Percentiles rank a stretch among this genome's conserved stretches.
phyloP scores from a whole-genome alignment of 2,113 vertebrate species.

The Vireo altiloquus region DNA sequence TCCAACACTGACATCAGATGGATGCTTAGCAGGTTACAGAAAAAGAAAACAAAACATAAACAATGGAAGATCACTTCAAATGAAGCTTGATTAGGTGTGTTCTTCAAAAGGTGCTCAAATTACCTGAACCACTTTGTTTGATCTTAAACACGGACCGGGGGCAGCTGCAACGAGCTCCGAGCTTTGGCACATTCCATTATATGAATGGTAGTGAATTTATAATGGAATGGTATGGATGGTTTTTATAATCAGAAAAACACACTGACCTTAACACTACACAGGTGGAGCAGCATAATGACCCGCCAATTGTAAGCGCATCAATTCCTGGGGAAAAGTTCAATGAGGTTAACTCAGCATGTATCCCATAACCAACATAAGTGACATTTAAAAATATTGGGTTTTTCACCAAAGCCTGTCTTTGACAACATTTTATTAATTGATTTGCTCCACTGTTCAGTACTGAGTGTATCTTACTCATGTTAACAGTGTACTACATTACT shows the following conservation, averaged over 20 bases:
- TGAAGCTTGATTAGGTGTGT: not conserved
- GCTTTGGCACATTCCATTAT: conserved; percentile 79
- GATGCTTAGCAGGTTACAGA: not conserved
- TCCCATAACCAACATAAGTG: conserved; percentile 55
- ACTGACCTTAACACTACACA: conserved; percentile 99
- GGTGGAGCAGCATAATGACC: conserved; percentile 99
- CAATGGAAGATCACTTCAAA: conserved; percentile 10
- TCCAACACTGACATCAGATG: not conserved
- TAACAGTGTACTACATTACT: not conserved
- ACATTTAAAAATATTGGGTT: conserved; percentile 56
- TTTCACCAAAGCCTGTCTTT: not conserved
- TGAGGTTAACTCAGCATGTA: conserved; percentile 83
- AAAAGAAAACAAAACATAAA: not conserved
- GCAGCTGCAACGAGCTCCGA: conserved; percentile 36
- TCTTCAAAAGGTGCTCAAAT: conserved; percentile 36
- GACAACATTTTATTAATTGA: not conserved
- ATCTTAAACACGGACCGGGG: conserved; percentile 13
- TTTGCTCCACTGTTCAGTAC: not conserved
- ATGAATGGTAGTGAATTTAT: conserved; percentile 77
- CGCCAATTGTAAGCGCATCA: conserved; percentile 92
- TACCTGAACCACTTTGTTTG: conserved; percentile 28
- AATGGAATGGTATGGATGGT: conserved; percentile 82
- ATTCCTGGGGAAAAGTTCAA: conserved; percentile 94
- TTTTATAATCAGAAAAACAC: conserved; percentile 87
- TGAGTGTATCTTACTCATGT: not conserved